Percentiles rank a stretch among this genome's conserved stretches.
These are phyloP conservation scores for Cerastis leucographa DNA, from an alignment of 2,888 invertebrate genomes.

Conservation along the genomic window DNA sequence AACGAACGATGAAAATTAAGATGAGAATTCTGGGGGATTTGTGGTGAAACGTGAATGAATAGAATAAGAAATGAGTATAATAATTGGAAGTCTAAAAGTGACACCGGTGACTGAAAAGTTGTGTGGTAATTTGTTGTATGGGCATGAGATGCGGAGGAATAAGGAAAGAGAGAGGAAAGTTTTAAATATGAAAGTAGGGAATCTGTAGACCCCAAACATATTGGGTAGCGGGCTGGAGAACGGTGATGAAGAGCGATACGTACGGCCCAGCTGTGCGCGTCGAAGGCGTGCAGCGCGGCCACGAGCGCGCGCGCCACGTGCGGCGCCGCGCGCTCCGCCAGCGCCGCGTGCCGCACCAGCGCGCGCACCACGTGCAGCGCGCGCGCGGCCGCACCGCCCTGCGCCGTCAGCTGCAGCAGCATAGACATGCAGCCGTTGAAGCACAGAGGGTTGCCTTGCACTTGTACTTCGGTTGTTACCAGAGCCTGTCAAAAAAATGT, in stretches of 20 bases:
- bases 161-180: no score
- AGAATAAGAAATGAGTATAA: no score
- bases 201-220: background rate
- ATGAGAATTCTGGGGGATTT: no score
- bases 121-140: no score
- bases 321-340: constrained; percentile 91
- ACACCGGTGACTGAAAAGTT: no score
- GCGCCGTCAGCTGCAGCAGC: constrained; percentile 88
- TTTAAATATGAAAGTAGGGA: no score
- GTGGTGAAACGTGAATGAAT: no score
- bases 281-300: constrained; percentile 94
- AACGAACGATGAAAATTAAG: no score
- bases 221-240: background rate
- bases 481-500: constrained; percentile 91
- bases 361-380: constrained; percentile 96
- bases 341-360: constrained; percentile 93
- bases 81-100: no score
- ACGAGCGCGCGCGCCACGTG: constrained; percentile 93
- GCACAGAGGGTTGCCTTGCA: constrained; percentile 87
- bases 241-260: background rate
- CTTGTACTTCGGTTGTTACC: constrained; percentile 93
- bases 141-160: no score
- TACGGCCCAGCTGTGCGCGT: constrained; percentile 94
- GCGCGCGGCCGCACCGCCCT: constrained; percentile 78
- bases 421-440: constrained; percentile 91